phyloP scores from a whole-genome alignment of 2,888 invertebrate genomes.

The Boloria euphrosyne region DNA sequence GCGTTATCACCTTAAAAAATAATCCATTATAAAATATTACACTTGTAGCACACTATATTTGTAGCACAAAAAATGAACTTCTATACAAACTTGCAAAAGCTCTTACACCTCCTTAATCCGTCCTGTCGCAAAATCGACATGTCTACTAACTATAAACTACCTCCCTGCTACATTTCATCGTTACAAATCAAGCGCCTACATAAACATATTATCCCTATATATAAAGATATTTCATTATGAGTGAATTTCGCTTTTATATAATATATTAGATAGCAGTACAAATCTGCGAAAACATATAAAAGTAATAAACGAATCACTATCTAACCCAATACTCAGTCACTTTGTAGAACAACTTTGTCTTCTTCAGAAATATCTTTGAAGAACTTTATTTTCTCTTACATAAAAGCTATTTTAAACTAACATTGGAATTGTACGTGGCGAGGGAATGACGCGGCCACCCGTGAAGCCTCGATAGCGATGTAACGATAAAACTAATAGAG shows the following conservation, averaged over 20 bases:
- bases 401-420: constrained; percentile 7
- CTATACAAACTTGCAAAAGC: too few relatives aligned
- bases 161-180: too few relatives aligned
- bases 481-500: constrained; percentile 61
- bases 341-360: constrained; percentile 35
- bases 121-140: too few relatives aligned
- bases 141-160: too few relatives aligned
- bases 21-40: background rate
- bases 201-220: too few relatives aligned
- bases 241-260: too few relatives aligned
- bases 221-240: background rate
- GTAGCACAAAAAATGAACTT: too few relatives aligned
- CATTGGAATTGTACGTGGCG: constrained; percentile 35
- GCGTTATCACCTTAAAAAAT: too few relatives aligned
- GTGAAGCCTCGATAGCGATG: constrained; percentile 54
- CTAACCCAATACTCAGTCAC: constrained; percentile 37
- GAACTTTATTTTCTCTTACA: constrained; percentile 11
- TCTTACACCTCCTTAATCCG: too few relatives aligned
- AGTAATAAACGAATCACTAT: constrained; percentile 41
- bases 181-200: too few relatives aligned
- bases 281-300: constrained; percentile 33
- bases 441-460: constrained; percentile 49
- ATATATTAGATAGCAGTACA: constrained; percentile 3
- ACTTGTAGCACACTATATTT: too few relatives aligned
- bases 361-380: constrained; percentile 6